phyloP scores from a whole-genome alignment of 2,888 invertebrate species.

The Mayetiola destructor region DNA sequence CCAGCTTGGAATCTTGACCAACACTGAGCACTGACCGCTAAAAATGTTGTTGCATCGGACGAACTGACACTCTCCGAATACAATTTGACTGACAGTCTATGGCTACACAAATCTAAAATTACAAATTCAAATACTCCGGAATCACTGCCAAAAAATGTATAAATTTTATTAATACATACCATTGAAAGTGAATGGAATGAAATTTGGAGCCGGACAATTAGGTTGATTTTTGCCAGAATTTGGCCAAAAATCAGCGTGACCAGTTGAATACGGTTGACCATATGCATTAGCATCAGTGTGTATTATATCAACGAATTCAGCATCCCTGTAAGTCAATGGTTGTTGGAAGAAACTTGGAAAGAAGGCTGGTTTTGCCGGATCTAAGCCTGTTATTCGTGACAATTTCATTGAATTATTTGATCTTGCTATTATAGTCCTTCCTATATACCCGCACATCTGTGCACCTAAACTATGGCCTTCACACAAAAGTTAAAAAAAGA shows the following conservation, averaged over 20 bases:
- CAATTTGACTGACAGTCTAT: conserved; percentile 46
- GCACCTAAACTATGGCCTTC: conserved; percentile 33
- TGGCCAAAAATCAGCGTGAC: conserved; percentile 41
- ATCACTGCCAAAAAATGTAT: neutral
- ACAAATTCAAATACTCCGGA: conserved; percentile 15
- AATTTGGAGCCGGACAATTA: neutral
- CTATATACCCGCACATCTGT: conserved; percentile 31
- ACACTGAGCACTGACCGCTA: conserved; percentile 12
- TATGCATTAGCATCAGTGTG: conserved; percentile 52
- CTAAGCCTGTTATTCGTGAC: conserved; percentile 19
- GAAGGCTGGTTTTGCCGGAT: conserved; percentile 21
- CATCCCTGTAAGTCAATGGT: conserved; percentile 40
- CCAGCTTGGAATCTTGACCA: neutral
- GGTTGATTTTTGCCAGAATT: conserved; percentile 19
- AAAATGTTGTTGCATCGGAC: neutral
- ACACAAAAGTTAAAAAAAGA: conserved; percentile 33
- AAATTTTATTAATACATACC: neutral
- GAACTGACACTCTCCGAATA: conserved; percentile 41
- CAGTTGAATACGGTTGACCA: conserved; percentile 43
- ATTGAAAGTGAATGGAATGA: neutral
- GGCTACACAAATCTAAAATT: conserved; percentile 42
- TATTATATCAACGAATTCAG: conserved; percentile 49
- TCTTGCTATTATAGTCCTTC: conserved; percentile 25
- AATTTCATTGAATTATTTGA: conserved; percentile 22
- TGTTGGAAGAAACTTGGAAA: conserved; percentile 27